Percentiles rank a stretch among this genome's conserved stretches.
phyloP scores from a whole-genome alignment of 2,113 vertebrate genomes.

The Grallaria varia region DNA sequence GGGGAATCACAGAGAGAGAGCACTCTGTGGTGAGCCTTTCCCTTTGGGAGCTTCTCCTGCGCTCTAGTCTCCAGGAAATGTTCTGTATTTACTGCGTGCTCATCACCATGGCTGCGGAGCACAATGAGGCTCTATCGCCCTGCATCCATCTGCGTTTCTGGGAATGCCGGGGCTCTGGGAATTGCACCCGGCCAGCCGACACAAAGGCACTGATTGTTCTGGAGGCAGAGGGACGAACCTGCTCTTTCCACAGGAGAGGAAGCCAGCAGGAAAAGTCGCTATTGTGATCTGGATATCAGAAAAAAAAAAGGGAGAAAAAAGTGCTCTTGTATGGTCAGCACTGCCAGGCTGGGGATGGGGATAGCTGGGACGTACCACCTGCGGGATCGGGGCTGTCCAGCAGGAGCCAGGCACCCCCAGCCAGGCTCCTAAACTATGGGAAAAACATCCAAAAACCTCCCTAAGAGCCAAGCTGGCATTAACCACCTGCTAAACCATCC shows the following conservation, averaged over 20 bases:
- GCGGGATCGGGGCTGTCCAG: accelerated
- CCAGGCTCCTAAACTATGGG: neutral
- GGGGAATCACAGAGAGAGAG: neutral
- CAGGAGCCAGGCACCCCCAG: neutral
- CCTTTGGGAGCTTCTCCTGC: neutral
- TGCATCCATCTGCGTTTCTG: conserved; percentile 44
- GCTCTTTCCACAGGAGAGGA: conserved; percentile 39
- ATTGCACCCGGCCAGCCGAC: neutral
- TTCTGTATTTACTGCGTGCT: conserved; percentile 17
- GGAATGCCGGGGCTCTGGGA: conserved; percentile 32
- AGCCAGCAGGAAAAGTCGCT: conserved; percentile 7
- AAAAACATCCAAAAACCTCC: neutral
- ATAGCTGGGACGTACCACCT: neutral
- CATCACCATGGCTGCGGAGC: conserved; percentile 54
- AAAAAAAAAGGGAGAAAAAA: too few species aligned
- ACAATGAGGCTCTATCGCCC: conserved; percentile 52
- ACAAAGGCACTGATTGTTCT: conserved; percentile 62
- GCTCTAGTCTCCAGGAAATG: conserved; percentile 27
- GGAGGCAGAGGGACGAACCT: conserved; percentile 37
- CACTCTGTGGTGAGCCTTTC: neutral
- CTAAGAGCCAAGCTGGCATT: neutral
- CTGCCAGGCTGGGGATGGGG: accelerated
- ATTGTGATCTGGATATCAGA: neutral
- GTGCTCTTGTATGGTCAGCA: neutral
- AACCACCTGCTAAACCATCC: neutral